Conservation (phyloP, 2,797 vertebrate genomes). For the Choloepus didactylus region DNA sequence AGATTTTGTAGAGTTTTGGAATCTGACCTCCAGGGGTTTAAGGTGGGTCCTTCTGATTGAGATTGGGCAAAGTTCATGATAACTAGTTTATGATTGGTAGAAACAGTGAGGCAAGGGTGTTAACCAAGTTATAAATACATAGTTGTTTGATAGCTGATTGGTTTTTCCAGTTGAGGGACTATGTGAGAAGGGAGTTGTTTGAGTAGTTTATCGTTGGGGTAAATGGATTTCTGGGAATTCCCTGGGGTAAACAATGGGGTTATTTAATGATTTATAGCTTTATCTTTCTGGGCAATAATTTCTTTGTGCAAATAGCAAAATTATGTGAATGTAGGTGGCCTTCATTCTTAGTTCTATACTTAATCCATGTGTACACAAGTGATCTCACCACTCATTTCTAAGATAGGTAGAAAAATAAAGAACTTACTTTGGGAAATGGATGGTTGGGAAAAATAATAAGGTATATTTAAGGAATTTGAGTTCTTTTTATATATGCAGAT, state of each 20-base stretch:
- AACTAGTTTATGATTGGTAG: not conserved
- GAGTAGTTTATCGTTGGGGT: not conserved
- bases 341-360: not conserved
- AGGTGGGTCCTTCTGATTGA: not conserved
- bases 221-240: conserved; percentile 6
- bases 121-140: not conserved
- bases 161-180: not conserved
- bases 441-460: not conserved
- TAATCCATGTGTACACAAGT: not conserved
- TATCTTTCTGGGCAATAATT: conserved; percentile 54
- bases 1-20: not conserved
- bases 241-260: conserved; percentile 42
- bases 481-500: not conserved
- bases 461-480: not conserved
- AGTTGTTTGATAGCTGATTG: not conserved
- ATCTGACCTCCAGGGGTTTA: not conserved
- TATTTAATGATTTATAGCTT: conserved; percentile 20
- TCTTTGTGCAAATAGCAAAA: conserved; percentile 15
- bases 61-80: not conserved
- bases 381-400: not conserved
- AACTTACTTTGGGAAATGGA: not conserved
- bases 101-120: not conserved
- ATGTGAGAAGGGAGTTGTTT: not conserved
- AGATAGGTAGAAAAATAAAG: not conserved
- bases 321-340: not conserved